Base-by-base conservation (phyloP, 2,113 vertebrate species). In the Caracal caracal region DNA sequence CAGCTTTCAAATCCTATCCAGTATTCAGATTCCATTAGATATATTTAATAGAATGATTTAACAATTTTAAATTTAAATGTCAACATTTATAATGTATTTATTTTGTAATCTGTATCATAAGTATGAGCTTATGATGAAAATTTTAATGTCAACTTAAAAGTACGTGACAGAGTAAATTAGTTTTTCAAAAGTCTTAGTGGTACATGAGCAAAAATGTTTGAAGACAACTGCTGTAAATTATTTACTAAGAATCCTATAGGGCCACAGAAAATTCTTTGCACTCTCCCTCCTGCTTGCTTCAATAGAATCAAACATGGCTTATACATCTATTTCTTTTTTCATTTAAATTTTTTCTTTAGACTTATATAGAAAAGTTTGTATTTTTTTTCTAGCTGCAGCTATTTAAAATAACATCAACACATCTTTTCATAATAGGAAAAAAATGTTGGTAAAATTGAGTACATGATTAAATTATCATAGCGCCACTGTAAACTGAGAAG, bases 111-210 rank as follows among this genome's bases (percentile, higher is more conserved):
- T 93, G 20, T 82, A 56, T 19, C 13, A 40, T 76, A 94, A 93
- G 24, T 28, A 78, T 85, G 84, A 63, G 40, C 9, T 92, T 59
- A 85, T 91, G 10, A 88, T 80, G 40, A 84, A 96, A 80, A 89
- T 47, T 94, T 86, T 92, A 96, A 75, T 93, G 10, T 89, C 51
- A 83, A 83, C 16, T 78, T 86, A 71, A 78, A 93, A 88, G 13
- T 73, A 49, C 5, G 10, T 73, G 49, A 88, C 20, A n/a, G 20
- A 87, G 11, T 65, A 73, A 79, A 84, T 76, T 37, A 80, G 15
- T 37, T 71, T 92, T 65, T 82, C 33, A 49, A 24, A 56, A 43
- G 20, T 51, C 17, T 97, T 90, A 70, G 10, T 84, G n/a, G 16
- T 63, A 79, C 33, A 43, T 79, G 51, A 87, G 12, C 43, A 95